phyloP scores from a whole-genome alignment of 2,888 invertebrate species.

The Idaea straminata region DNA sequence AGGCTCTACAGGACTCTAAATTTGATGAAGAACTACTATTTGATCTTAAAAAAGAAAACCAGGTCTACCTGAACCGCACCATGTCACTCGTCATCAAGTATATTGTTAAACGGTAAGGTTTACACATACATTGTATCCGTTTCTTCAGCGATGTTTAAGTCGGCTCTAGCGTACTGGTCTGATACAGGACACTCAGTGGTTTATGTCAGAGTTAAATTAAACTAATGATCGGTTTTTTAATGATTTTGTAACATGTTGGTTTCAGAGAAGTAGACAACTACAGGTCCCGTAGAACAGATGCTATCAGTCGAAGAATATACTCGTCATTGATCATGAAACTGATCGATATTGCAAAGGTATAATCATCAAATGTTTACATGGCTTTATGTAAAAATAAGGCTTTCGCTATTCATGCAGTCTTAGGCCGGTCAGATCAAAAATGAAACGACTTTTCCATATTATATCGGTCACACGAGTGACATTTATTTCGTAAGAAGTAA shows the following conservation, averaged over 20 bases:
- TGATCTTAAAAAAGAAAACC: conserved; percentile 71
- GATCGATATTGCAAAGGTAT: conserved; percentile 69
- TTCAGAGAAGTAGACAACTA: conserved; percentile 70
- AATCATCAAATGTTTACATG: too few species aligned
- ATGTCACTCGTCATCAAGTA: conserved; percentile 70
- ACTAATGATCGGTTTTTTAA: background rate
- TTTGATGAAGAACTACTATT: conserved; percentile 61
- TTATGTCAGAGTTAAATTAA: too few species aligned
- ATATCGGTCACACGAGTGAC: too few species aligned
- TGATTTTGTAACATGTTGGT: background rate
- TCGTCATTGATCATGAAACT: conserved; percentile 71
- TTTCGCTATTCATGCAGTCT: too few species aligned
- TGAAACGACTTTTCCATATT: too few species aligned
- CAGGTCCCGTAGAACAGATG: conserved; percentile 61
- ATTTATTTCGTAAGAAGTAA: too few species aligned
- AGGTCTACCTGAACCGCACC: conserved; percentile 63
- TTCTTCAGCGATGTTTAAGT: too few species aligned
- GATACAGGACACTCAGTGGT: too few species aligned
- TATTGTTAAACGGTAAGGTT: conserved; percentile 62
- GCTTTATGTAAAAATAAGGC: too few species aligned
- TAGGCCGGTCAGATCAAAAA: too few species aligned
- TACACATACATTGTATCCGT: background rate
- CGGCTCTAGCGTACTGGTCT: too few species aligned
- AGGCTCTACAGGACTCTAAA: conserved; percentile 56
- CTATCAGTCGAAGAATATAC: conserved; percentile 66